Percentiles rank a stretch among this genome's conserved stretches.
Evolutionary conservation across 2,888 invertebrate genomes (phyloP).

Genomic region (Taenaris catops): DNA sequence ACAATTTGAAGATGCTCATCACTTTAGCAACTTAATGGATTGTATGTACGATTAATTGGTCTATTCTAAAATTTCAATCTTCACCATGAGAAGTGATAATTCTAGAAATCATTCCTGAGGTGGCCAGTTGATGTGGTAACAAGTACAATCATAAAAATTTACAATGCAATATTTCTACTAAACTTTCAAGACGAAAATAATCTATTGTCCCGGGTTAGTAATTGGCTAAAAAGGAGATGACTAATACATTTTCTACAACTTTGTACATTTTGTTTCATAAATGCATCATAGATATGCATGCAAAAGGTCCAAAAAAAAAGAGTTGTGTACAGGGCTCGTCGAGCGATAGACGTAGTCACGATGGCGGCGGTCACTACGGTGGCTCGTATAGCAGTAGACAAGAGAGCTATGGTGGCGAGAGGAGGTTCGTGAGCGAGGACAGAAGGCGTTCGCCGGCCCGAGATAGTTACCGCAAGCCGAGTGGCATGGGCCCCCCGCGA

Average conservation of each 20-base stretch:
- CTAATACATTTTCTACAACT: constrained; percentile 1
- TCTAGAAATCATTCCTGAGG: background rate
- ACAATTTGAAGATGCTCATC: background rate
- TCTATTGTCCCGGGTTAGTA: no score
- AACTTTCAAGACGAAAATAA: no score
- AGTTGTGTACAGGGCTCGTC: constrained; percentile 77
- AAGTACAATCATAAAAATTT: no score
- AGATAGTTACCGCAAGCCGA: constrained; percentile 68
- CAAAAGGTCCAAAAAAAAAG: constrained; percentile 53
- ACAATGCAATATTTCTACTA: no score
- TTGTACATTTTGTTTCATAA: constrained; percentile 24
- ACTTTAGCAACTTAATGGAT: constrained; percentile 2
- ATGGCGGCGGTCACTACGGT: constrained; percentile 77
- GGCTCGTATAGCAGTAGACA: constrained; percentile 77
- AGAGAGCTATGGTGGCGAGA: constrained; percentile 73
- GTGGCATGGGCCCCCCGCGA: constrained; percentile 72
- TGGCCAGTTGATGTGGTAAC: background rate
- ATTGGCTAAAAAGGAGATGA: constrained; percentile 9
- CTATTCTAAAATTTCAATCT: constrained; percentile 2
- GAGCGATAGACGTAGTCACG: constrained; percentile 79
- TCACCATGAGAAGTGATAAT: constrained; percentile 1
- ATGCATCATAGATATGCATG: constrained; percentile 43
- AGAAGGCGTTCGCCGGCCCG: constrained; percentile 76
- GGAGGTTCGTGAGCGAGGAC: constrained; percentile 74
- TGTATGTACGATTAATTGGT: constrained; percentile 10